phyloP scores from a whole-genome alignment of 2,888 invertebrate genomes.

The Gasteruption jaculator region DNA sequence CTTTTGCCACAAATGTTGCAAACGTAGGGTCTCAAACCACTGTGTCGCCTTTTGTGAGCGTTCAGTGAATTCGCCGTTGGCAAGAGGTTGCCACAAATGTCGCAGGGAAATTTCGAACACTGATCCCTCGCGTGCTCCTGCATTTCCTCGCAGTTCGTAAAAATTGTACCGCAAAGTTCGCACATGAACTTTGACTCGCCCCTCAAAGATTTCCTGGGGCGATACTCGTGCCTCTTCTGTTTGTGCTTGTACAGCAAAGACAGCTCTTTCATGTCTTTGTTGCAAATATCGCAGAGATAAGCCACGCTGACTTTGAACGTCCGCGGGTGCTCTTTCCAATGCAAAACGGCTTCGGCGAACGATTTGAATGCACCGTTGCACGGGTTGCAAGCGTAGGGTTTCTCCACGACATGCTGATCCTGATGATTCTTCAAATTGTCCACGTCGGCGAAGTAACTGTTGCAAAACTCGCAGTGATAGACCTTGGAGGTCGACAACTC shows the following conservation, averaged over 20 bases:
- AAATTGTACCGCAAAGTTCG: constrained; percentile 57
- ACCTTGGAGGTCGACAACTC: constrained; percentile 39
- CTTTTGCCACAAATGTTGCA: constrained; percentile 44
- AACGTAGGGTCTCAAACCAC: constrained; percentile 39
- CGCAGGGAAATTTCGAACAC: constrained; percentile 39
- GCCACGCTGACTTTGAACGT: constrained; percentile 52
- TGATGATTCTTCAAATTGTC: constrained; percentile 52
- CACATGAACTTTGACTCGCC: constrained; percentile 42
- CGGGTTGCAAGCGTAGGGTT: constrained; percentile 53
- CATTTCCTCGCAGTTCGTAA: constrained; percentile 26
- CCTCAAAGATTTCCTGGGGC: constrained; percentile 44
- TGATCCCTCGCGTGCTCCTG: constrained; percentile 31
- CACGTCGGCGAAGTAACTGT: constrained; percentile 56
- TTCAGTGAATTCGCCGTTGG: constrained; percentile 37
- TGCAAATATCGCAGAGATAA: constrained; percentile 53
- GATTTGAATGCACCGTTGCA: constrained; percentile 53
- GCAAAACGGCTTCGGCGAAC: constrained; percentile 55
- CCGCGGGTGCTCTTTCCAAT: constrained; percentile 56
- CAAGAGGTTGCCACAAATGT: constrained; percentile 35
- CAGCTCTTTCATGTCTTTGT: constrained; percentile 54
- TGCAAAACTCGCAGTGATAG: constrained; percentile 62
- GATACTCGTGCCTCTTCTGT: constrained; percentile 55
- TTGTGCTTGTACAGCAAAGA: constrained; percentile 58
- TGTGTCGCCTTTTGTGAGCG: constrained; percentile 41
- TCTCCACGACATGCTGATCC: constrained; percentile 49